Conservation (phyloP, 2,888 invertebrate species). For the Gibbula magus region DNA sequence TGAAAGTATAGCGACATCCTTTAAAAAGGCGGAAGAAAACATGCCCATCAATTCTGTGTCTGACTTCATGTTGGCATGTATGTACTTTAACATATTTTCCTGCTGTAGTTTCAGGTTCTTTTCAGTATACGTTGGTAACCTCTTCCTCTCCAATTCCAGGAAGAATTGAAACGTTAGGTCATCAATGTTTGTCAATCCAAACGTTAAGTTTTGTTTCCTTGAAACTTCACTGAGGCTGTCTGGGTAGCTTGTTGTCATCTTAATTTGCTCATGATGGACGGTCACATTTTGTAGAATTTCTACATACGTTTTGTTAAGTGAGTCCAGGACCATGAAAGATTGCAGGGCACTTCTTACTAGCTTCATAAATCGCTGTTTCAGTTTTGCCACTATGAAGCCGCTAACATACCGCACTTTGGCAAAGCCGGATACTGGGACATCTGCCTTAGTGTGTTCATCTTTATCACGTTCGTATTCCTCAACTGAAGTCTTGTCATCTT, state of each 20-base stretch:
- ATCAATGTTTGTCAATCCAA: not conserved
- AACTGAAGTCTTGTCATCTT: not conserved
- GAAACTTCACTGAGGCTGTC: not conserved
- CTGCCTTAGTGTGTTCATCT: not conserved
- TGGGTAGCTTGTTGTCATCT: not conserved
- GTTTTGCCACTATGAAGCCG: not conserved
- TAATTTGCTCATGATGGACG: not conserved
- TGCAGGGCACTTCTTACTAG: not conserved
- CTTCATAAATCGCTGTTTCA: not conserved
- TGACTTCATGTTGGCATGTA: not conserved
- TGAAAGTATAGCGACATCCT: too few species aligned
- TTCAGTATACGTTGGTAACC: not conserved
- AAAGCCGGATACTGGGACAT: not conserved
- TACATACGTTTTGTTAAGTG: not conserved
- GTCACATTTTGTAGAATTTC: not conserved
- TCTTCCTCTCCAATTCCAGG: not conserved
- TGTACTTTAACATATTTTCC: not conserved
- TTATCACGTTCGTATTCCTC: too few species aligned
- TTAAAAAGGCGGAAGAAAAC: not conserved
- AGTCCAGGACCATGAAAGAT: not conserved
- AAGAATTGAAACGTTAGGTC: not conserved
- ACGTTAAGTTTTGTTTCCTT: conserved; percentile 8
- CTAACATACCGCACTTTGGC: conserved; percentile 1
- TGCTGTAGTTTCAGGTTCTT: not conserved
- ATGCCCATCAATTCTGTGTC: not conserved